phyloP scores from a whole-genome alignment of 2,113 vertebrate genomes.

The Smithornis capensis region DNA sequence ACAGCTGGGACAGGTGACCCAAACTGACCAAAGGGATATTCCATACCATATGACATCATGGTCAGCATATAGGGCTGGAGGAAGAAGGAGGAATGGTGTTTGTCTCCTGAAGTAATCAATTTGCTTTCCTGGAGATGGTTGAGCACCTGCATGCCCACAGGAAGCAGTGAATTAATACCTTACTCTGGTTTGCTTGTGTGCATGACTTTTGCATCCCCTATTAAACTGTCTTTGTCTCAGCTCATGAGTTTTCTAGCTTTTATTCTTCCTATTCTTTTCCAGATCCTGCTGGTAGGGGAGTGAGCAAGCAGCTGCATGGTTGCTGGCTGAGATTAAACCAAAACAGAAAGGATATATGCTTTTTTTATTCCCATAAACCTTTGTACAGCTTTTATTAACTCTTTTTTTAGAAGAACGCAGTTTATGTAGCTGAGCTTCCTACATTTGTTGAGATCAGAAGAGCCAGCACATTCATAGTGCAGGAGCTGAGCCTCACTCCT shows the following conservation, averaged over 20 bases:
- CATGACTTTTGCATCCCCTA: too few species aligned
- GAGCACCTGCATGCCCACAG: not conserved
- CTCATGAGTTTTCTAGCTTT: too few species aligned
- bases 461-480: not conserved
- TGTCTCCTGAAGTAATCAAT: not conserved
- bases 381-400: not conserved
- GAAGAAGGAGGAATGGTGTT: not conserved
- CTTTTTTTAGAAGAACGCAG: not conserved
- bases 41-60: not conserved
- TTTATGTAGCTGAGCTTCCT: not conserved
- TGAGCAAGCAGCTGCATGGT: not conserved
- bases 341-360: not conserved
- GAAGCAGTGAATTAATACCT: not conserved
- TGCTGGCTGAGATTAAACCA: not conserved
- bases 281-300: too few species aligned
- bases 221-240: too few species aligned
- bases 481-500: not conserved
- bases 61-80: not conserved
- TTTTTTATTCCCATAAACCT: not conserved
- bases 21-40: not conserved
- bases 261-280: too few species aligned
- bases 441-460: not conserved
- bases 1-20: not conserved
- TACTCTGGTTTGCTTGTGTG: not conserved
- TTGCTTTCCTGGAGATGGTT: not conserved